These are phyloP conservation scores for Sitta europaea DNA, from an alignment of 2,113 vertebrate species.

Conservation along the genomic window DNA sequence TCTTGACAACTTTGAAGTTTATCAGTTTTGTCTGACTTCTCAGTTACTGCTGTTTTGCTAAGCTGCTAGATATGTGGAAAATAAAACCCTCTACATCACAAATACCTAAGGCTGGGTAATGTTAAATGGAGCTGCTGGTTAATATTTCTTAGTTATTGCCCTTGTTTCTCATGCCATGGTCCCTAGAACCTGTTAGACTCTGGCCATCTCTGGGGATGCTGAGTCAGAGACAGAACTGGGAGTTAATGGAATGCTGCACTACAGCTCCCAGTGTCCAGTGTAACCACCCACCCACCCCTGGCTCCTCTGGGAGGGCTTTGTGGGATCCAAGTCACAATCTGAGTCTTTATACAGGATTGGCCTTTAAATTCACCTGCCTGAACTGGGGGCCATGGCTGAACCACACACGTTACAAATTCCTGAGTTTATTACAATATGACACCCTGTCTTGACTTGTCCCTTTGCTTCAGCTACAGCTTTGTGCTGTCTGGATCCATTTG, in stretches of 20 bases:
- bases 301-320: background rate
- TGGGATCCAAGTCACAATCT: background rate
- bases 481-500: background rate
- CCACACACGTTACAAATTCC: accelerated
- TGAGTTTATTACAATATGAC: background rate
- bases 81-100: background rate
- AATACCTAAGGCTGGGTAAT: background rate
- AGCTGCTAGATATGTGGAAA: background rate
- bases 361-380: background rate
- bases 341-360: background rate
- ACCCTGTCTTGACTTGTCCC: background rate
- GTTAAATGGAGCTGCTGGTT: background rate
- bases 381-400: background rate
- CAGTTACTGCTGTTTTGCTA: background rate
- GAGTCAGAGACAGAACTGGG: background rate
- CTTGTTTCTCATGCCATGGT: background rate
- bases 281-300: background rate
- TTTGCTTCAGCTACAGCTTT: background rate
- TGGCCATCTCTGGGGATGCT: background rate
- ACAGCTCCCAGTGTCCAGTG: background rate
- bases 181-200: background rate
- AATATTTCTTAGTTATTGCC: background rate
- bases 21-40: background rate
- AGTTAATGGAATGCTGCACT: background rate
- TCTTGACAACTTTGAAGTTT: background rate